A percentile compares a stretch with the other conserved stretches of the same genome.
These are phyloP conservation scores for Trochalopteron elliotii DNA, from an alignment of 2,113 vertebrate species.

Conservation along the genomic window DNA sequence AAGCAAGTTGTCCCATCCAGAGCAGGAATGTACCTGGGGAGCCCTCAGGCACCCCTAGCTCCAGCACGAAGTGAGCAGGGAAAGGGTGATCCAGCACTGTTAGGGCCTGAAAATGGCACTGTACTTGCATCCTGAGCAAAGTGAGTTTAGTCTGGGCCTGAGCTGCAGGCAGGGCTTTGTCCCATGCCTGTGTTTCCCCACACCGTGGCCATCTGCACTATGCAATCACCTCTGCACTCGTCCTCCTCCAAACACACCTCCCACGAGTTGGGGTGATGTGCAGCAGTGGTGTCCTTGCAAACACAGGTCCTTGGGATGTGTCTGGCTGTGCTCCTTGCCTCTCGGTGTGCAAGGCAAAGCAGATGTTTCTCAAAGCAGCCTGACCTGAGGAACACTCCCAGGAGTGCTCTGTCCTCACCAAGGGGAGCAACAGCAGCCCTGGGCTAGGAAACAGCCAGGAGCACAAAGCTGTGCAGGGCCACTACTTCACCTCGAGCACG, in stretches of 20 bases:
- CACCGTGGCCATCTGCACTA: neutral
- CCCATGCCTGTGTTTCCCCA: neutral
- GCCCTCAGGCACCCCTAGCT: fast-evolving
- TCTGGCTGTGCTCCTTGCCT: neutral
- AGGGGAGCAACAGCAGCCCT: neutral
- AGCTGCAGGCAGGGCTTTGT: neutral
- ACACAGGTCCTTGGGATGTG: neutral
- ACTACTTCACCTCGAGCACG: fast-evolving
- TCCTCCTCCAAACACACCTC: neutral
- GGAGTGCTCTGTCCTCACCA: neutral
- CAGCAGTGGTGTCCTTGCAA: neutral
- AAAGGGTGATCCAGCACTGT: neutral
- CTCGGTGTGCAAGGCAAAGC: fast-evolving
- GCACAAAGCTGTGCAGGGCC: neutral
- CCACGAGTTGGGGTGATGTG: neutral
- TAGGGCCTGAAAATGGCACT: no score
- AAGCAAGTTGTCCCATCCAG: neutral
- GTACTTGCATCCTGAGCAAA: neutral
- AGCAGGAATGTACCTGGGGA: neutral
- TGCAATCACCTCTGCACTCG: neutral
- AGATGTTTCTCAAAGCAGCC: neutral
- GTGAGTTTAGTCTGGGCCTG: neutral
- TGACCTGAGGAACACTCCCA: neutral
- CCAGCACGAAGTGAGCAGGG: neutral
- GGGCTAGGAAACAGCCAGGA: neutral